Base-by-base conservation (phyloP, 2,113 vertebrate species). In the Seriola aureovittata region DNA sequence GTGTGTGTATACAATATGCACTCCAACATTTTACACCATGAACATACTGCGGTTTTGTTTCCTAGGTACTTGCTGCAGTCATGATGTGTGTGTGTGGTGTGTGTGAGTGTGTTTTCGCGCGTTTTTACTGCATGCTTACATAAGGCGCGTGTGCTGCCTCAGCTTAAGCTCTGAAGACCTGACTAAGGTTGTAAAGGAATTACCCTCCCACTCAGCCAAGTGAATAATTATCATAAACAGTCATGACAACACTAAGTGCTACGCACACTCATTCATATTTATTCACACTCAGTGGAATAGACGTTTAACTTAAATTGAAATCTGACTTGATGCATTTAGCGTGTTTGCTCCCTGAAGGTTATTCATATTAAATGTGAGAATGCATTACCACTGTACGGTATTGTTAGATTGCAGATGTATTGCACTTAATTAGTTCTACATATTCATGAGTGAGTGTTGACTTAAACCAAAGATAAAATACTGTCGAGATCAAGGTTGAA, bases 361-460 rank as follows among this genome's bases (percentile, higher is more conserved):
- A 64, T 72, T 76, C 34, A 67, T 72, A 55, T 48, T 21, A 21
- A 25, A 82, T 48, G 29, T 69, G 48, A 65, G 14, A 78, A 63
- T 48, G 23, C 7, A 23, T 78, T 54, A 46, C 21, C 3, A 4
- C 64, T 69, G 46, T 17, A 10, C 10, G 8, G 13, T 16, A 5
- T 23, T 25, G n/a, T 38, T 36, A 19, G 32, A 38, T 36, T 62
- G 32, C 17, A 38, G 34, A 38, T 62, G 32, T 36, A 34, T 4
- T 19, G 59, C 32, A 19, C 36, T 19, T 34, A 36, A 36, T 19
- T 36, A 19, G 59, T 19, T 62, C 54, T 25, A 25, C 54, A 25
- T 57, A 57, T 55, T 55, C 52, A 55, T 23, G 8, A 6, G 54
- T 57, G 23, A 23, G 54, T 36, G 14, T 8, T 60, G 6, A 17